Conservation (phyloP, 2,888 invertebrate genomes). For the Nesidiocoris tenuis region DNA sequence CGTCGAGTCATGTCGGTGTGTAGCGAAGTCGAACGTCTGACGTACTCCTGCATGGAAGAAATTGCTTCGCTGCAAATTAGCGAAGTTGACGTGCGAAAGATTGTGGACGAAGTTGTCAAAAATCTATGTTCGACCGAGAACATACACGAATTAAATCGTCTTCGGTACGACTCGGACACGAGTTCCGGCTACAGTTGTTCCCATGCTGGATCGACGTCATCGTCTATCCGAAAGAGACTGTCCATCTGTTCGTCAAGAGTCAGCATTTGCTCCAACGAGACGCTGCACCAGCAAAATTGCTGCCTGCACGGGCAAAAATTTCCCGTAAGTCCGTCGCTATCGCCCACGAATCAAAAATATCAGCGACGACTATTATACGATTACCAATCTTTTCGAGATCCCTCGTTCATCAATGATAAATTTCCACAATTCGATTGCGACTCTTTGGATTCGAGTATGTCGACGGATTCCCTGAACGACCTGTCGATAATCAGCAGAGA, state of each 20-base stretch:
- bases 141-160: no score
- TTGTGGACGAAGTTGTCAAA: not conserved
- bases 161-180: not conserved
- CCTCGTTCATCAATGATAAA: not conserved
- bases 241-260: not conserved
- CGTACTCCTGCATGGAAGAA: not conserved
- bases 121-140: no score
- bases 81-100: slow-evolving; percentile 8
- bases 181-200: not conserved
- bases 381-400: not conserved
- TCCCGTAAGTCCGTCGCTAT: no score
- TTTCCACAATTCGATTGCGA: slow-evolving; percentile 11
- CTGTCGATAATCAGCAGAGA: slow-evolving; percentile 2
- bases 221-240: not conserved
- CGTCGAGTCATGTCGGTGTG: not conserved
- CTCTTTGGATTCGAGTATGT: slow-evolving; percentile 16
- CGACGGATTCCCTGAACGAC: slow-evolving; percentile 14
- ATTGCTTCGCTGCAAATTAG: slow-evolving; percentile 3
- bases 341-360: not conserved
- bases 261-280: not conserved
- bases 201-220: not conserved
- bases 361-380: no score
- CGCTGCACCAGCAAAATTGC: no score
- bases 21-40: not conserved
- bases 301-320: not conserved